A percentile compares a stretch with the other conserved stretches of the same genome.
phyloP scores from a whole-genome alignment of 2,888 invertebrate genomes.

The Temnothorax unifasciatus region DNA sequence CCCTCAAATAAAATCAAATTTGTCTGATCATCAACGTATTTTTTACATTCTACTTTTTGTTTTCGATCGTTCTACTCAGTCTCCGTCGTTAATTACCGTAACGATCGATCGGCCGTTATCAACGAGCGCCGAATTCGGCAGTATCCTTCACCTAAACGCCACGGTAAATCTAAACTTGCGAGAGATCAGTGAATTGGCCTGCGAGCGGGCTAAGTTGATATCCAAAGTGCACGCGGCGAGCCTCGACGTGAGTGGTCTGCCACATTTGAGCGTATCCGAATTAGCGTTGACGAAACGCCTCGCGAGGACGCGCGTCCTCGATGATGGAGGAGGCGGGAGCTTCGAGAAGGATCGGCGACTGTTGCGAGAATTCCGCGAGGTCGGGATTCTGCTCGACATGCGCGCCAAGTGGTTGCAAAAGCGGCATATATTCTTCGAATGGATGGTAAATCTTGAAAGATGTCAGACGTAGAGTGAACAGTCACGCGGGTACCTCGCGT shows the following conservation, averaged over 20 bases:
- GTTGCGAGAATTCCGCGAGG: conserved; percentile 64
- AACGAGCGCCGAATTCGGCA: conserved; percentile 51
- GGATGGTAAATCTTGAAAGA: conserved; percentile 75
- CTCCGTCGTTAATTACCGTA: background rate
- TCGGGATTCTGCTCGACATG: conserved; percentile 69
- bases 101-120: conserved; percentile 16
- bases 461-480: background rate
- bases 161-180: conserved; percentile 77
- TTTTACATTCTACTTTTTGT: background rate
- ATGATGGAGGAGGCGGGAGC: conserved; percentile 10
- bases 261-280: conserved; percentile 77
- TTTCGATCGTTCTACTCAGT: background rate
- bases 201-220: conserved; percentile 72
- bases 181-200: conserved; percentile 73
- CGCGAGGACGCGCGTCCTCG: background rate
- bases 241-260: conserved; percentile 71
- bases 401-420: conserved; percentile 75
- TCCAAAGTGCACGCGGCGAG: conserved; percentile 76
- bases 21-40: background rate
- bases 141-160: conserved; percentile 71
- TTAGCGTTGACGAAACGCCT: conserved; percentile 72
- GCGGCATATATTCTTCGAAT: conserved; percentile 76
- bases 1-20: background rate
- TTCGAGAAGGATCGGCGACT: conserved; percentile 56
- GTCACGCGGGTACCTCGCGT: background rate